Evolutionary conservation across 2,113 vertebrate species (phyloP), one percentile per base, ranked within the genome.

Genomic region (Noctilio leporinus): DNA sequence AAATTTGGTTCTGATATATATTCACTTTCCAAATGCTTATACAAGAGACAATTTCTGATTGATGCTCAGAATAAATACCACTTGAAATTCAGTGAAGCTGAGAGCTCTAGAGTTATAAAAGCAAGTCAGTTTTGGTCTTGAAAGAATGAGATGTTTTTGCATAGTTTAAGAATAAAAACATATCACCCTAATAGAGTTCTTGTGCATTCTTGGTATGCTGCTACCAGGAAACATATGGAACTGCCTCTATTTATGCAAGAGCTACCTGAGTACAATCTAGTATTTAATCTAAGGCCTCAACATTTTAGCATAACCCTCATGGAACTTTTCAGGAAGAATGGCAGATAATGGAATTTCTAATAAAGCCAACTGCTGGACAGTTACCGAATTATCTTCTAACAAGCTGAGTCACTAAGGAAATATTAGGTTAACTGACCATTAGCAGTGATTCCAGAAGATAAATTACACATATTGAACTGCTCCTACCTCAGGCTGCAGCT

Each of bases 381-480:
- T 89, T 97, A 97, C 96, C 96, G 93, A 97, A 95, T 98, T 97
- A 96, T 97, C 93, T 96, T 65, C 62, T 98, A 98, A 97, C 94
- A 96, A 96, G 95, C 96, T 97, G 98, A 98, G 96, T 97, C 91
- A 98, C 97, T 97, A 94, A 96, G 96, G 94, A 97, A 86, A 92
- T 94, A 96, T 95, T 86, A 97, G 95, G 97, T 98, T 98, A 97
- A 98, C 95, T 96, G 96, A 95, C 94, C 84, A 16, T 97, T 97
- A 98, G 93, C 94, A 97, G 69, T 93, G 96, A 97, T 96, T 94
- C 95, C 95, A 92, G 95, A 93, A 95, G 53, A 96, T 89, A 96
- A 97, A 98, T 98, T 98, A 97, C 97, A 97, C 95, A 5, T 70
- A 95, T 93, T 97, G 97, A 98, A 97, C 78, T 97, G 89, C 81